phyloP scores from a whole-genome alignment of 1,140 invertebrate species.

The Panagrolaimus sp. region DNA sequence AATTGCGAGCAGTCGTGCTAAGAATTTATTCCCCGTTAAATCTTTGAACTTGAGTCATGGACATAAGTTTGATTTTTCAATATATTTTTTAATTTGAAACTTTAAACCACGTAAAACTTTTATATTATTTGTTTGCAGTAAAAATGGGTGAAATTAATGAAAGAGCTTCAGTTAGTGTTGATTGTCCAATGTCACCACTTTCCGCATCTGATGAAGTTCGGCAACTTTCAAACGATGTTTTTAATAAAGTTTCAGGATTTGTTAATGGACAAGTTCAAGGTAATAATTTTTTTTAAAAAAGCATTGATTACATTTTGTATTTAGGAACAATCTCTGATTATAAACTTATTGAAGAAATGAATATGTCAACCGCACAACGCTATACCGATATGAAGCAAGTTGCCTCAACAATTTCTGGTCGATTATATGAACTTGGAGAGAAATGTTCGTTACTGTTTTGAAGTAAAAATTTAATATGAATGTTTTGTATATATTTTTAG shows the following conservation, averaged over 20 bases:
- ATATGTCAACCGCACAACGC: constrained; percentile 72
- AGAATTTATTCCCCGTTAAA: too few species aligned
- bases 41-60: too few species aligned
- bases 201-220: constrained; percentile 46
- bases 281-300: constrained; percentile 22
- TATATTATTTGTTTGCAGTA: too few species aligned
- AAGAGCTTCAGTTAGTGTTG: constrained; percentile 49
- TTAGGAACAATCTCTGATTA: constrained; percentile 61
- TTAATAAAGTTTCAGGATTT: constrained; percentile 30
- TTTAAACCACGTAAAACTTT: too few species aligned
- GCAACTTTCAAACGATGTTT: constrained; percentile 32
- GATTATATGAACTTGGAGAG: constrained; percentile 69
- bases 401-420: constrained; percentile 69
- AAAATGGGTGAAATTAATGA: constrained; percentile 55
- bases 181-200: constrained; percentile 42
- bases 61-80: too few species aligned
- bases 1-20: too few species aligned
- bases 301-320: constrained; percentile 17
- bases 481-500: too few species aligned
- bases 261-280: constrained; percentile 41
- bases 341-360: constrained; percentile 74
- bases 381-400: constrained; percentile 77
- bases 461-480: constrained; percentile 6
- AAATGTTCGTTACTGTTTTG: constrained; percentile 66
- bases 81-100: too few species aligned